Evolutionary conservation across 2,113 vertebrate species (phyloP), one percentile per base, ranked within the genome.

Genomic region (Tupaia chinensis): DNA sequence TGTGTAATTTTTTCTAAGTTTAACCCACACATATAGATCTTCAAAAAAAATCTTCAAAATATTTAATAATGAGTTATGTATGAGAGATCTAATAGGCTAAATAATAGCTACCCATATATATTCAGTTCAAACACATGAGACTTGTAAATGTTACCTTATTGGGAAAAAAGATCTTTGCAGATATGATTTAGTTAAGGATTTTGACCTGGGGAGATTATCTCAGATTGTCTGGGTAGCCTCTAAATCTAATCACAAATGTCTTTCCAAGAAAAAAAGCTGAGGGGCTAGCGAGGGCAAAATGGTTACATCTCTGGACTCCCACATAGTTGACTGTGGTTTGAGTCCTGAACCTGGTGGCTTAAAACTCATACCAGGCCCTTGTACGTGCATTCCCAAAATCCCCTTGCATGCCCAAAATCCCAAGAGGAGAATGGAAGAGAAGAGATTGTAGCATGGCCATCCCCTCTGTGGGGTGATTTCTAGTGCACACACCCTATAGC

Each of bases 51-150:
- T 79, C 1, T 4, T 87, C 22, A 11, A 60, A 72, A 74, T 86
- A 78, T 0, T 54, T 44, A 27, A 72, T 56, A 25, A 54, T 69
- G 25, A 74, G 5, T 58, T 89, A 25, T 15, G 1, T 5, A 3
- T 9, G 5, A 12, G 3, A 27, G 1, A 29, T 69, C 17, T 0
- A 61, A 17, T 58, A 54, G 61, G 10, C 56, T 60, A 2, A 20
- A 58, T 29, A 56, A 60, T 1, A 9, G 32, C 9, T 15, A 34
- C 1, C 0, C 5, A 23, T 44, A 56, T 1, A 66, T n/a, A 13
- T 16, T 15, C 54, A 17, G 0, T 53, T 1, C 70, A 54, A 65
- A 74, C 9, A 3, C 1, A 58, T 87, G 8, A 23, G 69, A 32
- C 0, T 27, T 32, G 4, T 61, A 25, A 90, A 53, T 27, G 5